Conservation (phyloP, 2,888 invertebrate genomes). For the Lycocerus yunnanus region DNA sequence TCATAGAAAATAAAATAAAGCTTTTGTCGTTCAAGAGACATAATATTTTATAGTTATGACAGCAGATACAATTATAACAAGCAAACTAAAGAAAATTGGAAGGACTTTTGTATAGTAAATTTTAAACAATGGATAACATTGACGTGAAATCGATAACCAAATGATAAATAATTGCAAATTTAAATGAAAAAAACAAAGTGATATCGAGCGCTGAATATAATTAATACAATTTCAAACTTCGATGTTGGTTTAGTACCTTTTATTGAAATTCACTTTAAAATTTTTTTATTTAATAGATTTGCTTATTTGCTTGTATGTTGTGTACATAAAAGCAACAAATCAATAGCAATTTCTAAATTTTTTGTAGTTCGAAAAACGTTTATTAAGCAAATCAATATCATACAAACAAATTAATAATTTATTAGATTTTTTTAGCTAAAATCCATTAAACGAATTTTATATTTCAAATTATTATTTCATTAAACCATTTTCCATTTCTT, state of each 20-base stretch:
- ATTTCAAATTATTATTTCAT: too few species aligned
- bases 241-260: too few species aligned
- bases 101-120: not conserved
- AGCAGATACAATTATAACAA: not conserved
- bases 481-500: too few species aligned
- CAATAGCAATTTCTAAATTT: not conserved
- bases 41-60: not conserved
- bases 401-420: not conserved
- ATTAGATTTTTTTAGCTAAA: not conserved
- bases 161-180: not conserved
- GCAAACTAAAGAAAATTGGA: not conserved
- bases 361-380: not conserved
- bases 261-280: not conserved
- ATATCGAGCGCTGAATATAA: not conserved
- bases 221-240: too few species aligned
- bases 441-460: not conserved
- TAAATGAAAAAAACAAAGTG: not conserved
- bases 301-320: too few species aligned
- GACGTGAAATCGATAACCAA: not conserved
- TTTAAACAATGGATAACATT: not conserved
- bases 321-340: not conserved
- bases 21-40: not conserved
- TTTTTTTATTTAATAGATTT: not conserved
- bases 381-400: not conserved
- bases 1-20: not conserved